Percentiles rank a stretch among this genome's conserved stretches.
Conservation (phyloP, 2,113 vertebrate species). For the Rostratula benghalensis region DNA sequence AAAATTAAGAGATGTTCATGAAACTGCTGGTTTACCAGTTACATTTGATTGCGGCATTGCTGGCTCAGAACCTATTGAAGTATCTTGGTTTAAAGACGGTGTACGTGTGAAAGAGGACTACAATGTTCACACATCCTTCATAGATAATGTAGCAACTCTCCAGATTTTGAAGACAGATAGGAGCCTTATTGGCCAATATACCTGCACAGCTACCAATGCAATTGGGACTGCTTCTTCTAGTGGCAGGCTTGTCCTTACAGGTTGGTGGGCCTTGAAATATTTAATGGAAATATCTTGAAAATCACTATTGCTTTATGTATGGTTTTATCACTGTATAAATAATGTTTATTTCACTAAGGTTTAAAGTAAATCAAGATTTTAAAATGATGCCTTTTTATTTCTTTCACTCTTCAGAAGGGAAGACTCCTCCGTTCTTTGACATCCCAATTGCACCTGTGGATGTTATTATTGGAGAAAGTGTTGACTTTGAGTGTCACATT, state of each 20-base stretch:
- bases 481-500: slow-evolving; percentile 91
- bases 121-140: slow-evolving; percentile 84
- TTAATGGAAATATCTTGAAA: background rate
- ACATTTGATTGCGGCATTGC: slow-evolving; percentile 90
- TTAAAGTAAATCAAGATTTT: background rate
- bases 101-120: slow-evolving; percentile 74
- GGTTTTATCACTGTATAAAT: background rate
- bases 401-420: slow-evolving; percentile 83
- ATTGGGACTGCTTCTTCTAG: slow-evolving; percentile 92
- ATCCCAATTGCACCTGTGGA: slow-evolving; percentile 82
- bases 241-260: slow-evolving; percentile 92
- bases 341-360: background rate
- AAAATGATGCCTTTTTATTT: slow-evolving; percentile 16
- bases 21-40: slow-evolving; percentile 85
- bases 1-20: slow-evolving; percentile 91
- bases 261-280: slow-evolving; percentile 72
- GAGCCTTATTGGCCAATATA: slow-evolving; percentile 90
- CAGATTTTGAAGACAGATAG: slow-evolving; percentile 83
- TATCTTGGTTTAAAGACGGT: slow-evolving; percentile 92
- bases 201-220: slow-evolving; percentile 90
- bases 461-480: slow-evolving; percentile 85
- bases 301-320: background rate
- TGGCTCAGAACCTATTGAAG: slow-evolving; percentile 90
- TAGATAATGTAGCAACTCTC: slow-evolving; percentile 89
- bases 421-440: slow-evolving; percentile 91